Base-by-base conservation (phyloP, 2,888 invertebrate species). In the Zaprionus lineosus region DNA sequence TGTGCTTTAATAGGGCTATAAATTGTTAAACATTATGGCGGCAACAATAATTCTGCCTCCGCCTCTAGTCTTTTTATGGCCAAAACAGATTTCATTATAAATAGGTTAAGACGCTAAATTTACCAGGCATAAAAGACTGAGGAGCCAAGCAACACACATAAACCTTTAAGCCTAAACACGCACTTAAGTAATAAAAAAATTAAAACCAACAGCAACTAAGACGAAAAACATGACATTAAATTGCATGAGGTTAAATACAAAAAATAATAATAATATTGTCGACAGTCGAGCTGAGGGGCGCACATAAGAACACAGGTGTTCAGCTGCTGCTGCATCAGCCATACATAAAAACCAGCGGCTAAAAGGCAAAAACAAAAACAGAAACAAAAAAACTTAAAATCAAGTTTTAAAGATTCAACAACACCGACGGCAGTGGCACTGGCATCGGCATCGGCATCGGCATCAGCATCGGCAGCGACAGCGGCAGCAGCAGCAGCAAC, bases 111-210 rank as follows among this genome's bases (percentile, higher is more conserved):
- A 82, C 65, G 72, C 79, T 83, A 78, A 83, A 76, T 83, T 73
- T 73, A 70, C 56, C 61, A 46, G 76, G 50, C 76, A 76, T 79
- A 64, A 74, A 74, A 71, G 61, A 67, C 52, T 43, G 51, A 50
- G 57, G 28, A 55, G 48, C 29, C 41, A 16, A 28, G 29, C 63
- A 55, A 41, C 40, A 47, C 47, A 65, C 76, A 85, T 85, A 85
- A 85, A 81, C 81, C 84, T 83, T 79, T 83, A 85, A 83, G 83
- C 79, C 83, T 83, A 73, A 83, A 85, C 84, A 85, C 81, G 81
- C 86, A 83, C 86, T 85, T 82, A 82, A 79, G 84, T 71, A 83
- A 84, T 84, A 84, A 82, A 85, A 84, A 72, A 50, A 59, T 44
- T 63, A 57, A 39, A 26, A 47, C 39, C 59, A 68, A 68, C 68